Evolutionary conservation across 2,888 invertebrate genomes (phyloP), one percentile per base, ranked within the genome.

Genomic region (Pegoplata infirma): DNA sequence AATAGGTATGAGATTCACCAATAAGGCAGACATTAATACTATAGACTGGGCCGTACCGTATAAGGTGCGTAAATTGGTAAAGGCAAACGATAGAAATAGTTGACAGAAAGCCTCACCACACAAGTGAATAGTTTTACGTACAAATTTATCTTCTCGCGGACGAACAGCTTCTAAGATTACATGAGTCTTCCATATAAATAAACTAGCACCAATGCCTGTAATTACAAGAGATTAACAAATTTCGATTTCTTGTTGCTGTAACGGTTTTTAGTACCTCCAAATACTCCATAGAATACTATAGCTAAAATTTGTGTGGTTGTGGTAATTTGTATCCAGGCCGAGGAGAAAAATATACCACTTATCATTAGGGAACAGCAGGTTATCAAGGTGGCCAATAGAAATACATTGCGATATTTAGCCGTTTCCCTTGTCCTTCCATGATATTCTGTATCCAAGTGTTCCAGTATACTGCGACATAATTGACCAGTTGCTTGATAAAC

Each of bases 41-140:
- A 89, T 86, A 0, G 89, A 88, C 67, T 88, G 88, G 1, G 89
- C 88, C 1, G 88, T 88, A 14, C 89, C 89, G 21, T 89, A 89
- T 1, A 89, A 81, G 0, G 89, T 89, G 16, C 89, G 87, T 28
- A 89, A 82, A 74, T 89, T 89, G 80, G 89, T 89, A 61, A 89
- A 88, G 5, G 89, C 89, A 63, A 89, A 89, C 4, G 89, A 89
- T 0, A 89, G 83, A 67, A 89, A 89, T 8, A 89, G 83, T 79
- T 89, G 89, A 69, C 89, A 89, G 76, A 89, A 89, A 14, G 89
- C 89, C 78, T 89, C 89, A 14, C 89, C 89, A 56, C 88, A 89
- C 16, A 89, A 78, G 46, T 86, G 88, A 23, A 89, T 88, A 0
- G 89, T 89, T 67, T 88, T 88, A 23, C 88, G 85, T 2, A 89